phyloP scores from a whole-genome alignment of 2,888 invertebrate genomes.

The Parnassius orleans region DNA sequence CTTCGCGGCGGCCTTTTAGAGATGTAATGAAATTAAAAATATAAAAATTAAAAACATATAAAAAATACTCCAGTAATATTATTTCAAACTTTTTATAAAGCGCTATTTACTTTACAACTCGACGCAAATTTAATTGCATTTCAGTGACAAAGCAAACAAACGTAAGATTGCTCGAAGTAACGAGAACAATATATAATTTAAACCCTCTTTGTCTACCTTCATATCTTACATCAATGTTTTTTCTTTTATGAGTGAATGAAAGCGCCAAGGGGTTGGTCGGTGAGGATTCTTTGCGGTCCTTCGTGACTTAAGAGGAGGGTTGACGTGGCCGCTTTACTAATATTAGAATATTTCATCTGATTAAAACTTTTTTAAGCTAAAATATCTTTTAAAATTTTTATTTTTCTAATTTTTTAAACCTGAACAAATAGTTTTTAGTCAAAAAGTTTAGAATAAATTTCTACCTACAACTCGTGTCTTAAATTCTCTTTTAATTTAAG shows the following conservation, averaged over 20 bases:
- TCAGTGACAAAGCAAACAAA: slow-evolving; percentile 43
- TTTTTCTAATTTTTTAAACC: slow-evolving; percentile 5
- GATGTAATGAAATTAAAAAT: no score
- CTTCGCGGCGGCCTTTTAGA: no score
- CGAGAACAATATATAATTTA: slow-evolving; percentile 54
- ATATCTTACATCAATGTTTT: slow-evolving; percentile 65
- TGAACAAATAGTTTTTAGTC: not conserved
- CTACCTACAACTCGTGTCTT: slow-evolving; percentile 22
- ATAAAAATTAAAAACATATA: no score
- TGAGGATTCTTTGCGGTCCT: slow-evolving; percentile 53
- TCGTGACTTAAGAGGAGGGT: slow-evolving; percentile 55
- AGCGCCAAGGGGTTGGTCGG: slow-evolving; percentile 44
- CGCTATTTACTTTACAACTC: no score
- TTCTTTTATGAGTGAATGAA: slow-evolving; percentile 58
- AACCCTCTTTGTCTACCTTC: slow-evolving; percentile 48
- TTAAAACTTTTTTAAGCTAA: slow-evolving; percentile 20
- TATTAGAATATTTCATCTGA: slow-evolving; percentile 32
- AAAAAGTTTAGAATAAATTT: slow-evolving; percentile 17
- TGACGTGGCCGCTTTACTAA: slow-evolving; percentile 45
- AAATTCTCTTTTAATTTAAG: slow-evolving; percentile 49
- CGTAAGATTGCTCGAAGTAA: slow-evolving; percentile 41
- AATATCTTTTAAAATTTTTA: slow-evolving; percentile 17
- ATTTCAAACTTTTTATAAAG: no score
- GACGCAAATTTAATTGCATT: slow-evolving; percentile 33
- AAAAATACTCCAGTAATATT: no score